These are phyloP conservation scores for Florisuga fusca DNA, from an alignment of 2,797 vertebrate genomes.

Conservation along the genomic window DNA sequence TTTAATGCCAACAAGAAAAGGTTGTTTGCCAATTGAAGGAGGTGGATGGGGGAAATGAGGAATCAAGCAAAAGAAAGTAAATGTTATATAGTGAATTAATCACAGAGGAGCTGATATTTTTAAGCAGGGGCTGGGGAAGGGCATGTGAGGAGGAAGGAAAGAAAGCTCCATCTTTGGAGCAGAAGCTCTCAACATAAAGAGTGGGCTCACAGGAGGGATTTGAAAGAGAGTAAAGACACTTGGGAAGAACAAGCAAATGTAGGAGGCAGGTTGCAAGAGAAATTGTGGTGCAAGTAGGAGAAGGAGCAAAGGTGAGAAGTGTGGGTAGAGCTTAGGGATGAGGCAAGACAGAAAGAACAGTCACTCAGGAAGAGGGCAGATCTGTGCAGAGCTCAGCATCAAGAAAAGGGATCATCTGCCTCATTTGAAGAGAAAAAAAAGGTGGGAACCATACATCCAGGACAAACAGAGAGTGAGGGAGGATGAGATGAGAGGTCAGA, in stretches of 20 bases:
- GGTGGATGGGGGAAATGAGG: neutral
- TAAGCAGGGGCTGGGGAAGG: constrained; percentile 3
- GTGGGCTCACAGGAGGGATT: neutral
- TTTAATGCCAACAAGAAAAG: constrained; percentile 14
- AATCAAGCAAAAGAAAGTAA: neutral
- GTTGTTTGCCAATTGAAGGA: constrained; percentile 38
- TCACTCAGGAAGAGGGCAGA: neutral
- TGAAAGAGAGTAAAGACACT: neutral
- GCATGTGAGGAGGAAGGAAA: constrained; percentile 44
- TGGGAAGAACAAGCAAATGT: constrained; percentile 4
- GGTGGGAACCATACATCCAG: neutral
- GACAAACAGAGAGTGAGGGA: neutral
- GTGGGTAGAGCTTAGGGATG: neutral
- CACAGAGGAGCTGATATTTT: constrained; percentile 14
- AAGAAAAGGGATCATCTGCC: neutral
- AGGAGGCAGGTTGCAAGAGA: constrained; percentile 29
- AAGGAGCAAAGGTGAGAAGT: constrained; percentile 19
- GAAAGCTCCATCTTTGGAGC: constrained; percentile 14
- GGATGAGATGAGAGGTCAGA: neutral
- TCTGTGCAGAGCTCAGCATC: neutral
- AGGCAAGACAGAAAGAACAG: neutral
- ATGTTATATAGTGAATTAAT: constrained; percentile 20
- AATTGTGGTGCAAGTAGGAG: neutral
- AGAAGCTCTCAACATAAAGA: neutral
- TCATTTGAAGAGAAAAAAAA: neutral